A percentile compares a stretch with the other conserved stretches of the same genome.
phyloP scores from a whole-genome alignment of 2,888 invertebrate species.

The Rhaphigaster nebulosa region DNA sequence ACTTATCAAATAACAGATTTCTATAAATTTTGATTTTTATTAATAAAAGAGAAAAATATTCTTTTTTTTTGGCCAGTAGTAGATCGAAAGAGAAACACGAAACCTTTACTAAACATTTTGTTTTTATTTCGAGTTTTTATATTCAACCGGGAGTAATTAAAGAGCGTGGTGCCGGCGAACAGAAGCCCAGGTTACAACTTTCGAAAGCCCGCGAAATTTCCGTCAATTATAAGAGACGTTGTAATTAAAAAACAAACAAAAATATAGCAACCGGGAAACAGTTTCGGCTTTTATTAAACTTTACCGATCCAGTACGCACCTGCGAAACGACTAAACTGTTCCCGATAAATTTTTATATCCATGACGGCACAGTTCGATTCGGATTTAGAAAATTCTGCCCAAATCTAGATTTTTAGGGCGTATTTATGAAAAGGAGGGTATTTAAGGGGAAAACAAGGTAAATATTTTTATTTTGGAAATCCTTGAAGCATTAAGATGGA shows the following conservation, averaged over 20 bases:
- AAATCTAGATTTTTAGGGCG: not conserved
- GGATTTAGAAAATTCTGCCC: not conserved
- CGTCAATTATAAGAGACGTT: not conserved
- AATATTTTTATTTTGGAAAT: not conserved
- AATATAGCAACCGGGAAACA: not conserved
- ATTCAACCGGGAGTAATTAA: not conserved
- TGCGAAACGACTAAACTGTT: not conserved
- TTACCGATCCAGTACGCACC: not conserved
- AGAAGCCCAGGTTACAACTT: not conserved
- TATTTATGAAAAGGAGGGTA: not conserved
- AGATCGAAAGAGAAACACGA: not conserved
- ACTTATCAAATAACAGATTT: not conserved
- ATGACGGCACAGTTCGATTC: not conserved
- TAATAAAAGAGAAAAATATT: not conserved
- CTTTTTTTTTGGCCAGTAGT: not conserved
- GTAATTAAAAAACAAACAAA: constrained; percentile 25
- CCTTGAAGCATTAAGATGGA: not conserved
- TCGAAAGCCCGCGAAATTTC: not conserved
- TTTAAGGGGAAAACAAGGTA: not conserved
- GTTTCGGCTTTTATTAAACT: not conserved
- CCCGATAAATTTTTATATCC: not conserved
- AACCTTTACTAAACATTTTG: not conserved
- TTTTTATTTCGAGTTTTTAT: not conserved
- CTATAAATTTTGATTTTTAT: not conserved
- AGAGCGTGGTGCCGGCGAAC: not conserved